phyloP scores from a whole-genome alignment of 2,113 vertebrate genomes.

The Thunnus thynnus region DNA sequence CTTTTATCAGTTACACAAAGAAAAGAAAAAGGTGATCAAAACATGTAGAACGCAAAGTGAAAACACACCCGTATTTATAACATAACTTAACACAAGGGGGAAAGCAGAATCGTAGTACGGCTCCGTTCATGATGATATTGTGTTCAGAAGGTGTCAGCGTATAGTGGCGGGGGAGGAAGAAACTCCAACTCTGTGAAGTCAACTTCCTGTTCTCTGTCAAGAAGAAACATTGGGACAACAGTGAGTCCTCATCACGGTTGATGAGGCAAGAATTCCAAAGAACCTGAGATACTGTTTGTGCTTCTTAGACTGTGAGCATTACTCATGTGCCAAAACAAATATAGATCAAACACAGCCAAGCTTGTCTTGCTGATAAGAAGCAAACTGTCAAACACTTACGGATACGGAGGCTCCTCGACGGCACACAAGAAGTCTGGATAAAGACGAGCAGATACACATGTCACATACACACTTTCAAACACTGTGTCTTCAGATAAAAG shows the following conservation, averaged over 20 bases:
- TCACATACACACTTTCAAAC: conserved; percentile 21
- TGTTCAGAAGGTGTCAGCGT: conserved; percentile 78
- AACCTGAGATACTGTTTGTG: not conserved
- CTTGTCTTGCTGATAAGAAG: conserved; percentile 14
- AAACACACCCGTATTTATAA: not conserved
- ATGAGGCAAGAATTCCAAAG: not conserved
- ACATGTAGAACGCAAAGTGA: conserved; percentile 29
- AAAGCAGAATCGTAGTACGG: not conserved
- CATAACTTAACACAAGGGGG: conserved; percentile 1
- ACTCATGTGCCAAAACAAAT: not conserved
- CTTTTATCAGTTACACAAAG: conserved; percentile 6
- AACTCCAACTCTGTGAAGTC: conserved; percentile 79
- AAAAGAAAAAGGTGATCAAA: conserved; percentile 4
- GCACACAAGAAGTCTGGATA: conserved; percentile 69
- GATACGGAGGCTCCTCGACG: conserved; percentile 74
- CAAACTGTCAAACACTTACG: conserved; percentile 73
- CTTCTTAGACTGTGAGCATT: not conserved
- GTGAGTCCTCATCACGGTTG: conserved; percentile 1
- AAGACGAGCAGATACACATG: conserved; percentile 48
- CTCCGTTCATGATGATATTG: not conserved
- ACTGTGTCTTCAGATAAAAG: conserved; percentile 45
- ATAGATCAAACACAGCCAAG: not conserved
- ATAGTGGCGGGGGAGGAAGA: conserved; percentile 83
- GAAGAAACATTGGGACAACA: not conserved
- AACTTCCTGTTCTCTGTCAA: conserved; percentile 76